Conservation (phyloP, 2,113 vertebrate genomes). For the Silurus asotus region DNA sequence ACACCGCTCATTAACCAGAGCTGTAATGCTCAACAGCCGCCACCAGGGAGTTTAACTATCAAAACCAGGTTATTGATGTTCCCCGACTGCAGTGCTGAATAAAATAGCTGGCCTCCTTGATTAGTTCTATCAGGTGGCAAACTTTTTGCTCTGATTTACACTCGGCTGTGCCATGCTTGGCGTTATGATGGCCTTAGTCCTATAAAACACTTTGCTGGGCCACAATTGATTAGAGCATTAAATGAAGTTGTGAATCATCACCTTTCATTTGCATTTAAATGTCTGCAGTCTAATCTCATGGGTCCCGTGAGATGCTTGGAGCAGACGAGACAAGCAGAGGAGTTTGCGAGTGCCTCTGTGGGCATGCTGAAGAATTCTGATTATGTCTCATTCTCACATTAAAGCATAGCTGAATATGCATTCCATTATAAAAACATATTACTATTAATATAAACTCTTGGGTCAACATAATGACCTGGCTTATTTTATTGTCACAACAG, state of each 20-base stretch:
- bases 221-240: slow-evolving; percentile 59
- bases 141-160: slow-evolving; percentile 56
- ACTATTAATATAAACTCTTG: slow-evolving; percentile 22
- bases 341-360: slow-evolving; percentile 32
- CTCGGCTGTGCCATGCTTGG: slow-evolving; percentile 44
- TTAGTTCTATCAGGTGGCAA: slow-evolving; percentile 57
- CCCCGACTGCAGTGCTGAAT: slow-evolving; percentile 46
- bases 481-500: slow-evolving; percentile 29
- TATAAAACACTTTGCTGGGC: slow-evolving; percentile 61
- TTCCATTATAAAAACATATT: slow-evolving; percentile 26
- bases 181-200: slow-evolving; percentile 54
- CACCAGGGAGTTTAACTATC: slow-evolving; percentile 57
- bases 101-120: slow-evolving; percentile 55
- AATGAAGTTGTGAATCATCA: slow-evolving; percentile 61
- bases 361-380: slow-evolving; percentile 32
- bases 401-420: slow-evolving; percentile 20
- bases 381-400: slow-evolving; percentile 12
- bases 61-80: slow-evolving; percentile 57
- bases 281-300: slow-evolving; percentile 56
- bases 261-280: slow-evolving; percentile 69
- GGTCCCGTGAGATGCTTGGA: slow-evolving; percentile 47
- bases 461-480: slow-evolving; percentile 6
- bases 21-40: slow-evolving; percentile 49
- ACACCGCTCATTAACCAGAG: slow-evolving; percentile 51
- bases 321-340: slow-evolving; percentile 29